These are phyloP conservation scores for Leptopilina boulardi DNA, from an alignment of 1,140 invertebrate genomes.

Conservation along the genomic window DNA sequence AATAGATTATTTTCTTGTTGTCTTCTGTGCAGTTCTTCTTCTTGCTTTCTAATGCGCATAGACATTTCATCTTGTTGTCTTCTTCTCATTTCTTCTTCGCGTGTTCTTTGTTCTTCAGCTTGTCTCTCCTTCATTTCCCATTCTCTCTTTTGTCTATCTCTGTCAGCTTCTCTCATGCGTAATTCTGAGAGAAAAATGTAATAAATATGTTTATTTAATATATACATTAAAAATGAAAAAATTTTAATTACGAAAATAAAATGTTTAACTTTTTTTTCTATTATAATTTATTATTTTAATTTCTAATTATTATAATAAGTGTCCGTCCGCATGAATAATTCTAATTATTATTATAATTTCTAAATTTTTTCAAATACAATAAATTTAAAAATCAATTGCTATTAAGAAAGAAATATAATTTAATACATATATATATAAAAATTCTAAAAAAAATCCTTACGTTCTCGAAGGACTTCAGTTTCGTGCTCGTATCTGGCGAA, in stretches of 20 bases:
- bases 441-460: conserved; percentile 74
- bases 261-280: too few species aligned
- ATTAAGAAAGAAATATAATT: too few species aligned
- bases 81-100: conserved; percentile 84
- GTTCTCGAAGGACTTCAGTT: conserved; percentile 90
- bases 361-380: too few species aligned
- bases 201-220: not conserved
- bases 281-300: too few species aligned
- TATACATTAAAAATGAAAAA: not conserved
- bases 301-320: too few species aligned
- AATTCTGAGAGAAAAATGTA: conserved; percentile 78
- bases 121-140: conserved; percentile 92
- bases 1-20: conserved; percentile 90
- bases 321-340: too few species aligned
- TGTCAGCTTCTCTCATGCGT: conserved; percentile 89
- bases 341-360: too few species aligned
- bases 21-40: conserved; percentile 87
- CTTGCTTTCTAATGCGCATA: conserved; percentile 84
- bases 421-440: not conserved
- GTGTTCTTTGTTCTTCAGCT: conserved; percentile 86
- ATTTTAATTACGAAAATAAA: too few species aligned
- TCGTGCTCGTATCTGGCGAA: conserved; percentile 94
- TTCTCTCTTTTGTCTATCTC: conserved; percentile 90
- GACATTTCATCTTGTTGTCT: conserved; percentile 86
- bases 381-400: too few species aligned